Conservation (phyloP, 2,888 invertebrate genomes). For the Siphlonurus alternatus region DNA sequence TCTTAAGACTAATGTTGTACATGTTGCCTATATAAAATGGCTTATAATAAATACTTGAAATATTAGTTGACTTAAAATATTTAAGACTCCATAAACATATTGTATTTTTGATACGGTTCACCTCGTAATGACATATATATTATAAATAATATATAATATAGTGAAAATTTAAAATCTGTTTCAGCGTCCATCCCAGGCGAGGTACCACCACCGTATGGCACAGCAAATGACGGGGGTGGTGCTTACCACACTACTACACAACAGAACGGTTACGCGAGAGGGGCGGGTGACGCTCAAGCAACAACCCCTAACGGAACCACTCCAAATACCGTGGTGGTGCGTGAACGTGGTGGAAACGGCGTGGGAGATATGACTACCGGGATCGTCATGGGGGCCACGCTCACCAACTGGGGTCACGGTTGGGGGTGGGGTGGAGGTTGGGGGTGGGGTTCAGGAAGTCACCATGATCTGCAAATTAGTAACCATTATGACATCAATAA, state of each 20-base stretch:
- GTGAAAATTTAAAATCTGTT: background rate
- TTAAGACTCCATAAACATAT: too few relatives aligned
- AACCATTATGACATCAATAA: slow-evolving; percentile 15
- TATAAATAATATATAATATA: background rate
- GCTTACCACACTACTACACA: slow-evolving; percentile 5
- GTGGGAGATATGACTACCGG: slow-evolving; percentile 31
- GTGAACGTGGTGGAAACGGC: slow-evolving; percentile 11
- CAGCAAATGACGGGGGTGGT: slow-evolving; percentile 7
- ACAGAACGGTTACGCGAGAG: slow-evolving; percentile 10
- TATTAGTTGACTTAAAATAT: too few relatives aligned
- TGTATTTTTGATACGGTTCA: too few relatives aligned
- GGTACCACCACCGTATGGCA: slow-evolving; percentile 6
- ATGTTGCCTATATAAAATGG: too few relatives aligned
- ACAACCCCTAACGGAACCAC: background rate
- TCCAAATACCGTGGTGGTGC: slow-evolving; percentile 8
- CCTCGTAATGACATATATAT: too few relatives aligned
- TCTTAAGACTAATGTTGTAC: too few relatives aligned
- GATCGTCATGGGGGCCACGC: slow-evolving; percentile 50
- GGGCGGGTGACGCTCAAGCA: slow-evolving; percentile 7
- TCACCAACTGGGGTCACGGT: slow-evolving; percentile 49
- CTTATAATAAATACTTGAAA: too few relatives aligned
- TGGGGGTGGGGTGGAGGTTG: slow-evolving; percentile 36
- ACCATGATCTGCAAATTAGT: slow-evolving; percentile 13
- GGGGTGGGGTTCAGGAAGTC: slow-evolving; percentile 10
- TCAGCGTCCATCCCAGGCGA: slow-evolving; percentile 14